Base-by-base conservation (phyloP, 2,888 invertebrate genomes). In the Volucella zonaria region DNA sequence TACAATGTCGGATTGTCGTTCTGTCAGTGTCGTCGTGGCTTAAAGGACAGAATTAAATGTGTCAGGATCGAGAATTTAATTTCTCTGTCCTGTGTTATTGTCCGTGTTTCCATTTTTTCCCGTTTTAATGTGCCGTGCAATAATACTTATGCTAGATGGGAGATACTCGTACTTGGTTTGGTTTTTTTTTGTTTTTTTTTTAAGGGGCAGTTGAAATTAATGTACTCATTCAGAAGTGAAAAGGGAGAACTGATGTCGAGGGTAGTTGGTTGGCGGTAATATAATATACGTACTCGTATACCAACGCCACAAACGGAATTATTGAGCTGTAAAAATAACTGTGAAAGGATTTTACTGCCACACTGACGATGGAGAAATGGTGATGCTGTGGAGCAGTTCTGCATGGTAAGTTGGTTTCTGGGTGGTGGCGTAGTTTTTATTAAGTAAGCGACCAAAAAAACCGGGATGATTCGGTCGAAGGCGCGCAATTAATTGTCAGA, bases 281-380 rank as follows among this genome's bases (percentile, higher is more conserved):
- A 31, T 31, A 31, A 6, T 6, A 6, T 31, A 31, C 31, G 31
- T 31, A 31, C 31, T 31, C 31, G 75, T 81, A 76, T 59, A 61
- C 59, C 56, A 71, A 64, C 75, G 75, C 80, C 64, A 45, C 68
- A 80, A 80, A 61, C 75, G 80, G 42, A 83, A 79, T 83, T 83
- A 83, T 83, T 81, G 81, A 85, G 71, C 71, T 81, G 81, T 81
- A 71, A 81, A 85, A 85, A 85, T 67, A 68, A 67, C 54, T 80
- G 64, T 31, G 68, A 75, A 75, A 70, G 83, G 68, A 83, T 83
- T 79, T 75, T 58, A 70, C 54, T 74, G 62, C 54, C 45, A 62
- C 51, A 47, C 79, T 31, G 31, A 6, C 31, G 31, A 6, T 31
- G 31, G 31, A 31, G 31, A 31, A 31, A 31, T 31, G 6, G 31